Percentiles rank a stretch among this genome's conserved stretches.
Conservation (phyloP, 1,140 invertebrate genomes). For the Himalopsyche phryganea region DNA sequence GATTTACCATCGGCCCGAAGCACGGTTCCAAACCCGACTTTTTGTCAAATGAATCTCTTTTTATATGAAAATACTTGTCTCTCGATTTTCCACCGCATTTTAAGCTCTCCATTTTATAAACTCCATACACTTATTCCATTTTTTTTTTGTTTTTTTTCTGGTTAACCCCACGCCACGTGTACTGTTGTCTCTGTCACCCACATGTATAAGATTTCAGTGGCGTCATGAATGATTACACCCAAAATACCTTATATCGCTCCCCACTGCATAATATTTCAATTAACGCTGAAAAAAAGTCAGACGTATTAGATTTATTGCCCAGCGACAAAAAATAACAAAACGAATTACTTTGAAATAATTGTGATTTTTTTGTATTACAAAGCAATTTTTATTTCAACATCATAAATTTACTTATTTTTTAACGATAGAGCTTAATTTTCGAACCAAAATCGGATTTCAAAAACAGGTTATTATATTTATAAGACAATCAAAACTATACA, state of each 20-base stretch:
- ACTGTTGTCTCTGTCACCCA: background rate
- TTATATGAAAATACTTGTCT: slow-evolving; percentile 30
- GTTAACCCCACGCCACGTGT: background rate
- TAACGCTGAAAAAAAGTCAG: too few species aligned
- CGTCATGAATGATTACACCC: slow-evolving; percentile 43
- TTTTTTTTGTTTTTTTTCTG: slow-evolving; percentile 4
- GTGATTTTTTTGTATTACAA: too few species aligned
- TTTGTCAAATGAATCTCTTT: slow-evolving; percentile 33
- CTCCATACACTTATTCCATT: slow-evolving; percentile 11
- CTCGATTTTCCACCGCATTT: slow-evolving; percentile 29
- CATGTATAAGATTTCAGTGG: slow-evolving; percentile 39
- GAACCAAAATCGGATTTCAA: too few species aligned
- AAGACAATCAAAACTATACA: too few species aligned
- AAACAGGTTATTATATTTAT: too few species aligned
- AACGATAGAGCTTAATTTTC: too few species aligned
- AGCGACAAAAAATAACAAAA: too few species aligned
- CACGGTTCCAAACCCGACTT: slow-evolving; percentile 17
- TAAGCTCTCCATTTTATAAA: slow-evolving; percentile 24
- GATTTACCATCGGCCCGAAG: slow-evolving; percentile 21
- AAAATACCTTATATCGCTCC: slow-evolving; percentile 42
- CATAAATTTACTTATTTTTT: too few species aligned
- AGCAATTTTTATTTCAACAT: too few species aligned
- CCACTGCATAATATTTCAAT: too few species aligned
- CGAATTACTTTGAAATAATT: too few species aligned
- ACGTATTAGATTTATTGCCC: too few species aligned